Percentiles rank a stretch among this genome's conserved stretches.
These are phyloP conservation scores for Willisornis vidua DNA, from an alignment of 2,113 vertebrate genomes.

Conservation along the genomic window DNA sequence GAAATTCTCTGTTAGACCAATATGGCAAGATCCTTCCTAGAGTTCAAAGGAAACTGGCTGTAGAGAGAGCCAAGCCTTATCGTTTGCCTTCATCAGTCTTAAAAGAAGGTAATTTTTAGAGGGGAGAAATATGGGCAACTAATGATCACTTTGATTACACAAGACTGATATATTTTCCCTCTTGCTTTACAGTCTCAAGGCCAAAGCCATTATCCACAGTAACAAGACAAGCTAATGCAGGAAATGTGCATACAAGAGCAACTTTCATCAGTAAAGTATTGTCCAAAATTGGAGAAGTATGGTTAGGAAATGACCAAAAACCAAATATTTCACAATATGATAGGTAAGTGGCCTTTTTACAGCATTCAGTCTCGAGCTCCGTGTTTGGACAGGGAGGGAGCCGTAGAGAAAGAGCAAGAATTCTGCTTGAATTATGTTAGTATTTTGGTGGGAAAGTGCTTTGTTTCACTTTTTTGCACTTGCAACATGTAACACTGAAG, in stretches of 20 bases:
- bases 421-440: accelerated
- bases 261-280: constrained; percentile 88
- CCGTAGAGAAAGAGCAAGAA: background rate
- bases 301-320: constrained; percentile 76
- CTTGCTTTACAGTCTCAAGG: constrained; percentile 78
- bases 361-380: background rate
- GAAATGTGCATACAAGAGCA: constrained; percentile 86
- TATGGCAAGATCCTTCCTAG: constrained; percentile 89
- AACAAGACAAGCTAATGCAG: constrained; percentile 77
- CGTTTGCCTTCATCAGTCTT: constrained; percentile 75
- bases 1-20: constrained; percentile 90
- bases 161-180: background rate
- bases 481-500: accelerated
- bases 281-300: constrained; percentile 90
- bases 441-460: background rate
- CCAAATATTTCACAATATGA: constrained; percentile 56
- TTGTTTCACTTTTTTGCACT: background rate
- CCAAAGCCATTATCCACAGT: constrained; percentile 90
- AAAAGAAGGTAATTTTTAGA: constrained; percentile 81
- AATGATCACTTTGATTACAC: background rate
- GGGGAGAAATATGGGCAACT: background rate
- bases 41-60: constrained; percentile 89
- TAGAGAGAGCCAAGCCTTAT: constrained; percentile 87
- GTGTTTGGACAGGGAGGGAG: background rate
- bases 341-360: constrained; percentile 69